A percentile compares a stretch with the other conserved stretches of the same genome.
Conservation (phyloP, 2,113 vertebrate genomes). For the Electrona antarctica region DNA sequence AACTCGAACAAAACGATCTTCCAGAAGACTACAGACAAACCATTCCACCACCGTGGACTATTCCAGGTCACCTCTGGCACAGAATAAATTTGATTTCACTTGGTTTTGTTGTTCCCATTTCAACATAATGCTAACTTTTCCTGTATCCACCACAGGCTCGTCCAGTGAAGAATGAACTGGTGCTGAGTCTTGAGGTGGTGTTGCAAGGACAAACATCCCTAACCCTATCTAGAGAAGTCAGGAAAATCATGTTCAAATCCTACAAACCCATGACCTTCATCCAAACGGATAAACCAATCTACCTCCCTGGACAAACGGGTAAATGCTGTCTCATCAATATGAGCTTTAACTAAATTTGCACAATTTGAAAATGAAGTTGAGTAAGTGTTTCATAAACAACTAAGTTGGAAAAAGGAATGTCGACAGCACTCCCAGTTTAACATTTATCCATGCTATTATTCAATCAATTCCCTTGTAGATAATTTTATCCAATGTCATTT, state of each 20-base stretch:
- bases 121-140: too few species aligned
- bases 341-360: background rate
- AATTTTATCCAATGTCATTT: background rate
- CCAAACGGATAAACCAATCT: slow-evolving; percentile 76
- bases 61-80: too few species aligned
- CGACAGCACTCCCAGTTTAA: too few species aligned
- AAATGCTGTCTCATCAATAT: background rate
- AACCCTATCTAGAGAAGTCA: slow-evolving; percentile 58
- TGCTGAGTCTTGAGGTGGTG: slow-evolving; percentile 55
- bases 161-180: slow-evolving; percentile 1
- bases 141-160: slow-evolving; percentile 52
- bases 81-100: too few species aligned
- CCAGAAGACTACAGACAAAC: too few species aligned
- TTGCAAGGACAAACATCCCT: slow-evolving; percentile 57
- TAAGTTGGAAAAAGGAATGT: background rate
- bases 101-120: too few species aligned
- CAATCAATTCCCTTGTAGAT: too few species aligned
- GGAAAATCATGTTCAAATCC: slow-evolving; percentile 60
- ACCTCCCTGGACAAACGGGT: slow-evolving; percentile 77
- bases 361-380: background rate
- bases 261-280: slow-evolving; percentile 53
- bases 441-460: too few species aligned
- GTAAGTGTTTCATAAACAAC: background rate
- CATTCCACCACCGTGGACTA: too few species aligned
- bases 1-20: too few species aligned